Conservation (phyloP, 2,797 vertebrate species). For the Vespertilio murinus region DNA sequence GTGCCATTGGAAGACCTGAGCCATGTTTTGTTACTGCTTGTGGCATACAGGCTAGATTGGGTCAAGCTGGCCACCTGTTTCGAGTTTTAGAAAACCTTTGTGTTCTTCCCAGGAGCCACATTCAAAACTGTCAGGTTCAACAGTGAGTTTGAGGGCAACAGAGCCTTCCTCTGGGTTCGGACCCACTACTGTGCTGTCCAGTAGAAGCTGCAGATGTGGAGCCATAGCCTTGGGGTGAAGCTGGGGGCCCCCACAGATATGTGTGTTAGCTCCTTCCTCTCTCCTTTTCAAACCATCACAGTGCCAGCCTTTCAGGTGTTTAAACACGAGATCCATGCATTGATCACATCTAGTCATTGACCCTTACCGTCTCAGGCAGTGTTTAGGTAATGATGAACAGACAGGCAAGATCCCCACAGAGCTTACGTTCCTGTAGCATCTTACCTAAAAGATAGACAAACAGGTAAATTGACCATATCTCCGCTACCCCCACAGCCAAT, state of each 20-base stretch:
- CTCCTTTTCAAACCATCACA: not conserved
- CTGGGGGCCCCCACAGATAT: rapidly evolving
- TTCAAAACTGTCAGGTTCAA: not conserved
- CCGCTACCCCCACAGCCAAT: too few relatives aligned
- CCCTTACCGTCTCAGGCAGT: not conserved
- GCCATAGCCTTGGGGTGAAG: not conserved
- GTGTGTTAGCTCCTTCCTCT: not conserved
- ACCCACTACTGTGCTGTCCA: not conserved
- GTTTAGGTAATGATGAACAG: not conserved
- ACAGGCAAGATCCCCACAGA: not conserved
- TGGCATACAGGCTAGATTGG: slow-evolving; percentile 9
- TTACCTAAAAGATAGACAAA: too few relatives aligned
- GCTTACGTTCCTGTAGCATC: not conserved
- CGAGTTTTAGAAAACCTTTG: not conserved
- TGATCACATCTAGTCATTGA: not conserved
- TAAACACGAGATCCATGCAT: not conserved
- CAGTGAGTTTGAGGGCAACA: not conserved
- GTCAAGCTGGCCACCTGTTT: slow-evolving; percentile 2
- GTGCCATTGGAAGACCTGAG: not conserved
- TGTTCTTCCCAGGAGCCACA: not conserved
- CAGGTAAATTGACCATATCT: too few relatives aligned
- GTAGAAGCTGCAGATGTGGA: not conserved
- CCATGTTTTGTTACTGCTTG: slow-evolving; percentile 50
- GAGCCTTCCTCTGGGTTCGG: not conserved
- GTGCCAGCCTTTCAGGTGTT: not conserved